Percentiles rank a stretch among this genome's conserved stretches.
These are phyloP conservation scores for Campaea margaritaria DNA, from an alignment of 2,888 invertebrate species.

Conservation along the genomic window DNA sequence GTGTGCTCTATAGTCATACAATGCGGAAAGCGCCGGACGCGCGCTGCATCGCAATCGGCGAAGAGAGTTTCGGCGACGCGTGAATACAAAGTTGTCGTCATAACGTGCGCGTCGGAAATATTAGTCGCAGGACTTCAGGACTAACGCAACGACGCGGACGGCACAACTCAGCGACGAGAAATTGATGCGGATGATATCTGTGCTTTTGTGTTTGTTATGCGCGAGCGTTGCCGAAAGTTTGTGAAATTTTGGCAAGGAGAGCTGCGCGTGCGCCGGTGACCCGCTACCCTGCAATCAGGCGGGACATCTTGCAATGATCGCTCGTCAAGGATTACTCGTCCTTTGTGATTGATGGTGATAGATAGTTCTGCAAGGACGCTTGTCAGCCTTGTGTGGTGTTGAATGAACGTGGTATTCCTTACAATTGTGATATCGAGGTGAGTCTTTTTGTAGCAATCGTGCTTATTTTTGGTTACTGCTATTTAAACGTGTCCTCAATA, in stretches of 20 bases:
- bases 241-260: constrained; percentile 76
- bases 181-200: constrained; percentile 50
- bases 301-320: constrained; percentile 64
- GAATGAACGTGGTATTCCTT: constrained; percentile 49
- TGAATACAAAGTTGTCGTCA: constrained; percentile 76
- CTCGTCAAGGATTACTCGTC: constrained; percentile 59
- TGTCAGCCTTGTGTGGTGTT: constrained; percentile 50
- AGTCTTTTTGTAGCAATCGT: constrained; percentile 47
- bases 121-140: constrained; percentile 68
- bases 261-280: constrained; percentile 47
- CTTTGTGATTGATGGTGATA: constrained; percentile 63
- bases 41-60: constrained; percentile 74
- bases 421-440: constrained; percentile 62
- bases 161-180: constrained; percentile 43
- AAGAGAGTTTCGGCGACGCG: constrained; percentile 80
- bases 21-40: constrained; percentile 79
- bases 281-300: constrained; percentile 52
- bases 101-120: constrained; percentile 58
- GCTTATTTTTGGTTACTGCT: constrained; percentile 29
- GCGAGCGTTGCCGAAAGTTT: constrained; percentile 60
- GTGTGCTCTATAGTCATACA: constrained; percentile 71
- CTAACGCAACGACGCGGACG: constrained; percentile 61
- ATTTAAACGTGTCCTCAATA: constrained; percentile 49
- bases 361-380: constrained; percentile 55
- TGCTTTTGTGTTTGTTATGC: constrained; percentile 67